These are phyloP conservation scores for Latrodectus hesperus DNA, from an alignment of 2,888 invertebrate species.

Conservation along the genomic window DNA sequence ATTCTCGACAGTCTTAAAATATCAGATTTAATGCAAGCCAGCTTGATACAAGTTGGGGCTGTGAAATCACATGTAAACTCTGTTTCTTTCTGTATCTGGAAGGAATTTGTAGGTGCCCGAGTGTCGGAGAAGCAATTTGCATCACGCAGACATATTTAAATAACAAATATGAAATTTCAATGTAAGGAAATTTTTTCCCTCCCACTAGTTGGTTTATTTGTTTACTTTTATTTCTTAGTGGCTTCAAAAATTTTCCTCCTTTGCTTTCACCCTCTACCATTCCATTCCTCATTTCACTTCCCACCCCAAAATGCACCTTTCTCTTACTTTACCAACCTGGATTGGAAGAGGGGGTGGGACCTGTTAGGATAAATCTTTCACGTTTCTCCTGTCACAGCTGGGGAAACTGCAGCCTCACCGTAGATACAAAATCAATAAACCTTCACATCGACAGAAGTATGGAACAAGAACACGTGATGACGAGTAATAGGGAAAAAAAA, in stretches of 20 bases:
- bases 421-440: conserved; percentile 60
- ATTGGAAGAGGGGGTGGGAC: background rate
- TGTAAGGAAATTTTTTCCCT: background rate
- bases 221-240: background rate
- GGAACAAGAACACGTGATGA: conserved; percentile 49
- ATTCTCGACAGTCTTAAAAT: background rate
- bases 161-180: conserved; percentile 5
- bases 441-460: conserved; percentile 41
- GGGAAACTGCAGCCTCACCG: conserved; percentile 37
- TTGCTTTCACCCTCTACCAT: background rate
- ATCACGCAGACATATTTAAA: background rate
- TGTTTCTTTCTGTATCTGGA: background rate
- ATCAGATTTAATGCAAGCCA: background rate
- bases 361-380: conserved; percentile 60
- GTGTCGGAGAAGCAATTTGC: background rate
- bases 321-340: background rate
- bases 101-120: background rate
- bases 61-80: background rate
- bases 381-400: conserved; percentile 47
- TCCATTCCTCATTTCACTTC: background rate
- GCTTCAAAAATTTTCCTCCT: background rate
- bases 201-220: background rate
- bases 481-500: conserved; percentile 23
- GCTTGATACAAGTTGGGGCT: background rate
- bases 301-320: background rate